A percentile compares a stretch with the other conserved stretches of the same genome.
Conservation (phyloP, 2,113 vertebrate genomes). For the Callopanchax toddi region DNA sequence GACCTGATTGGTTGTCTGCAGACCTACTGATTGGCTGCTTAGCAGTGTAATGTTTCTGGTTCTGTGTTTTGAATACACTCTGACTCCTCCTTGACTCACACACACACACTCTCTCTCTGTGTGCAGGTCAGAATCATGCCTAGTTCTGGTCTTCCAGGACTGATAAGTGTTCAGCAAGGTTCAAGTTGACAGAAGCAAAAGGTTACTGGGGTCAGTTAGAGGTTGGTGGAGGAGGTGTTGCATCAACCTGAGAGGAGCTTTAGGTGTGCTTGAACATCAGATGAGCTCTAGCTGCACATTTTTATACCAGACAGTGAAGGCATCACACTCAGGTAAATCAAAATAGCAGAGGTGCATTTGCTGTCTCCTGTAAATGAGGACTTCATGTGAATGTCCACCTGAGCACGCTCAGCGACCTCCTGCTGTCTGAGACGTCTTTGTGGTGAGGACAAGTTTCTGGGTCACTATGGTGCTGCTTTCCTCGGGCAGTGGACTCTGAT, state of each 20-base stretch:
- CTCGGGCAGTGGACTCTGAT: conserved; percentile 55
- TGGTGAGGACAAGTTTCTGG: conserved; percentile 55
- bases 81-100: too few relatives aligned
- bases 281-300: too few relatives aligned
- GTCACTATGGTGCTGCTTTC: conserved; percentile 46
- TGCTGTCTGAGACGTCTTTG: conserved; percentile 40
- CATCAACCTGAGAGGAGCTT: neutral
- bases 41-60: too few relatives aligned
- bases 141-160: too few relatives aligned
- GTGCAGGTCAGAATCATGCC: too few relatives aligned
- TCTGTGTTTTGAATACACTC: too few relatives aligned
- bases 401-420: conserved; percentile 12
- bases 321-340: neutral
- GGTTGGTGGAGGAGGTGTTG: neutral
- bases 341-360: conserved; percentile 2
- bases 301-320: conserved; percentile 1
- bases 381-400: neutral
- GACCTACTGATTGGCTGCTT: too few relatives aligned
- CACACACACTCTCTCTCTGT: too few relatives aligned
- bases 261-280: neutral
- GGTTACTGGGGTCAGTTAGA: neutral
- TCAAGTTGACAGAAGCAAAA: neutral
- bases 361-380: conserved; percentile 10
- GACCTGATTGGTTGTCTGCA: neutral
- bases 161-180: too few relatives aligned